Base-by-base conservation (phyloP, 2,888 invertebrate genomes). In the Amphipyra berbera region DNA sequence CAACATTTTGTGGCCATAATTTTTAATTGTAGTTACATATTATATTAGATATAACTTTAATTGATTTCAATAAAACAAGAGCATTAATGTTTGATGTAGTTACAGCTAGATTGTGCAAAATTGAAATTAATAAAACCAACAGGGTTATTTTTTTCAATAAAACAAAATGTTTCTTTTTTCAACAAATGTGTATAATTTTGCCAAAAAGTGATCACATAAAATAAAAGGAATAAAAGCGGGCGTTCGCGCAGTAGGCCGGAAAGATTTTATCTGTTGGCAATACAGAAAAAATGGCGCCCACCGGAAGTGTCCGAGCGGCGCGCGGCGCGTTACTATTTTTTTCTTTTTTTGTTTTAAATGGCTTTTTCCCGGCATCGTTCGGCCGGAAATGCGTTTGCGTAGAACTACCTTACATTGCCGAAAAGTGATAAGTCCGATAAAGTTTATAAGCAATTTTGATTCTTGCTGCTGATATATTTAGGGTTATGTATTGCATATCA, bases 201-300 rank as follows among this genome's bases (percentile, higher is more conserved):
- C 87, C 90, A 88, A 92, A 92, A 91, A 85, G 83, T 85, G 86
- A 90, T 92, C 88, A 86, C 82, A 87, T 86, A 86, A 88, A 89
- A 90, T 88, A 89, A 90, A 90, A 88, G 88, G 88, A 90, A 91
- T 88, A 90, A 90, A 88, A 89, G 86, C 90, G 88, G 89, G 88
- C 88, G 92, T 91, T 88, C 86, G 93, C 83, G 94, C 94, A 94
- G 93, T 93, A 94, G 93, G 92, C 90, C 91, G 94, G 94, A 95
- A 95, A 95, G 95, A 95, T 95, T 95, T 94, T 95, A 95, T 95
- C 95, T 93, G 94, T 92, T 94, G 92, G 93, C 94, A 94, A 94
- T 95, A 95, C 93, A 95, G 94, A 94, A 95, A 95, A 94, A 95
- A 95, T 94, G 93, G 95, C 94, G 95, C 92, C 94, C 94, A 95